Evolutionary conservation across 2,888 invertebrate species (phyloP).

Genomic region (Macaria notata): DNA sequence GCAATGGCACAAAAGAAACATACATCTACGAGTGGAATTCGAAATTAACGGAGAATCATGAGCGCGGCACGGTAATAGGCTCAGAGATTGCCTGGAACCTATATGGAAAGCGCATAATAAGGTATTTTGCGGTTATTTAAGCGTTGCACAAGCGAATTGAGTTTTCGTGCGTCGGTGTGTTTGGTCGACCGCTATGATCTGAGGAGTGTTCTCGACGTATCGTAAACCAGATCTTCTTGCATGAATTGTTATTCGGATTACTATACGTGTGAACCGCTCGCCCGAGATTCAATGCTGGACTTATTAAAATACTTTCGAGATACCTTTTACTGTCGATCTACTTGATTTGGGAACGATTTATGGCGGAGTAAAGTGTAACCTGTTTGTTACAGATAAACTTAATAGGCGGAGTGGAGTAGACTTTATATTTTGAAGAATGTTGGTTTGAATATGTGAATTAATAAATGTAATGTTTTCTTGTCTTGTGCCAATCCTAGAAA

Average conservation of each 20-base stretch:
- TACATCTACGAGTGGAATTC: slow-evolving; percentile 64
- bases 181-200: slow-evolving; percentile 53
- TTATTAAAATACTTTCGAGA: slow-evolving; percentile 60
- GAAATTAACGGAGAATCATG: slow-evolving; percentile 74
- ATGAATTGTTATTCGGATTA: slow-evolving; percentile 68
- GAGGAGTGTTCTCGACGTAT: slow-evolving; percentile 56
- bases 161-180: slow-evolving; percentile 73
- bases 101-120: slow-evolving; percentile 80
- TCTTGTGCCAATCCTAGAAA: too few species aligned
- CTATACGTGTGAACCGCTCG: slow-evolving; percentile 63
- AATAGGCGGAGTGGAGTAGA: too few species aligned
- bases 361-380: slow-evolving; percentile 13
- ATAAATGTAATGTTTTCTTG: too few species aligned
- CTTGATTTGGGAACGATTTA: slow-evolving; percentile 21
- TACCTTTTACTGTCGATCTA: slow-evolving; percentile 25
- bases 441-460: too few species aligned
- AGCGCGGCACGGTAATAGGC: slow-evolving; percentile 66
- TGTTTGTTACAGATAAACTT: background rate
- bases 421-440: too few species aligned
- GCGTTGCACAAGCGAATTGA: slow-evolving; percentile 77
- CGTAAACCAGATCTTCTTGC: slow-evolving; percentile 68
- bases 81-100: slow-evolving; percentile 73
- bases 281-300: slow-evolving; percentile 56
- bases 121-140: slow-evolving; percentile 81
- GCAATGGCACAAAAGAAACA: slow-evolving; percentile 67